These are phyloP conservation scores for Orchesella cincta DNA, from an alignment of 1,140 invertebrate species.

Conservation along the genomic window DNA sequence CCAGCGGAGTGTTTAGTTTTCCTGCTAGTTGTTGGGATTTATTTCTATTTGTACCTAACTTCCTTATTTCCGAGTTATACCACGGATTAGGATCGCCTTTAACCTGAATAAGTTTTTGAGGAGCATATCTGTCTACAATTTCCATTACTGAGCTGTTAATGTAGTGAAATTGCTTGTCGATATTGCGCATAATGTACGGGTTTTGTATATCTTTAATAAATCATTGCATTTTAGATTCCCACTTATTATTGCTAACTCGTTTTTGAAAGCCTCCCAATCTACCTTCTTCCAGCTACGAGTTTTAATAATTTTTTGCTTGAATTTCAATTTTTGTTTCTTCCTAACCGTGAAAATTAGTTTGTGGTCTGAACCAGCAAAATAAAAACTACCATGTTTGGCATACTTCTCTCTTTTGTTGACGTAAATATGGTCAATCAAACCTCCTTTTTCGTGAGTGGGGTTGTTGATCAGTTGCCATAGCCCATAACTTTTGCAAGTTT, in stretches of 20 bases:
- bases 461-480: too few species aligned
- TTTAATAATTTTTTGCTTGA: background rate
- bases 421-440: constrained; percentile 20
- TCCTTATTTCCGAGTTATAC: background rate
- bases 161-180: background rate
- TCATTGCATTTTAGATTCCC: background rate
- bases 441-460: too few species aligned
- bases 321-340: background rate
- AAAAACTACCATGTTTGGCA: background rate
- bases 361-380: background rate
- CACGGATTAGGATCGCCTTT: background rate
- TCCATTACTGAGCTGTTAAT: background rate
- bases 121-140: constrained; percentile 6
- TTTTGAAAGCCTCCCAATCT: background rate
- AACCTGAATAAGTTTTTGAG: background rate
- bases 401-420: background rate
- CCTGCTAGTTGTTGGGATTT: background rate
- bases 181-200: background rate
- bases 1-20: background rate
- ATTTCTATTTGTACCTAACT: background rate
- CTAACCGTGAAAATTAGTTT: background rate
- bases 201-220: too few species aligned
- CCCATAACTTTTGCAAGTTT: too few species aligned
- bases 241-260: background rate
- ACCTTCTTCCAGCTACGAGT: background rate